Conservation (phyloP, 2,797 vertebrate species). For the Xiphorhynchus erythropygius region DNA sequence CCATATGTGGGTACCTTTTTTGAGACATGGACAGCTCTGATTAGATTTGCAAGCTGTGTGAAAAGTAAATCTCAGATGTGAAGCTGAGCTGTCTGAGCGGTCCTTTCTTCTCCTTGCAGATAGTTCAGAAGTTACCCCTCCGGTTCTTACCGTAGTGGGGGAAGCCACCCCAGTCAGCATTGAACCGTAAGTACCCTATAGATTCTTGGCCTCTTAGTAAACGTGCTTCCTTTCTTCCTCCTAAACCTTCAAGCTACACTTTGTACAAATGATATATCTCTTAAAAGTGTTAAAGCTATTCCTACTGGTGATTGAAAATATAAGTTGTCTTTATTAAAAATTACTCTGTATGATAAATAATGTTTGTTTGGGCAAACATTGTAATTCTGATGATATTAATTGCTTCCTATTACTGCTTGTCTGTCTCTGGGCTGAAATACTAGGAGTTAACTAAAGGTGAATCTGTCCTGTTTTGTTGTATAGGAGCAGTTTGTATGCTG, state of each 20-base stretch:
- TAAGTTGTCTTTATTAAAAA: background rate
- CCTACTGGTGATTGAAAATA: background rate
- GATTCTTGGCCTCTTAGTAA: background rate
- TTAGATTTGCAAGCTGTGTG: background rate
- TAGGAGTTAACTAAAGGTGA: background rate
- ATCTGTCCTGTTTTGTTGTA: background rate
- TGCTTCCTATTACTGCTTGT: background rate
- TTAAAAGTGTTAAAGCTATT: background rate
- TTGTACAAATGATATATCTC: background rate
- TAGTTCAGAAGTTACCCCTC: constrained; percentile 94
- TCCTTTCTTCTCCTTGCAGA: constrained; percentile 76
- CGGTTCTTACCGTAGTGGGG: constrained; percentile 88
- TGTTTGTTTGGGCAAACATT: background rate
- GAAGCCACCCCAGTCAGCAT: constrained; percentile 97
- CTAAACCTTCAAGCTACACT: background rate
- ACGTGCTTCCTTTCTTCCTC: background rate
- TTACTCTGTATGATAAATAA: background rate
- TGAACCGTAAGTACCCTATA: constrained; percentile 89
- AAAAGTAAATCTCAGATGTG: background rate
- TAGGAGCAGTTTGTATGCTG: background rate
- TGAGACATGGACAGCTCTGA: background rate
- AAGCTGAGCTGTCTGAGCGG: background rate
- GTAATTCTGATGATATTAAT: background rate
- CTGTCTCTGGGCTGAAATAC: background rate
- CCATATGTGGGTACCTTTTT: background rate